Evolutionary conservation across 2,888 invertebrate genomes (phyloP).

Genomic region (Camponotus fellah): DNA sequence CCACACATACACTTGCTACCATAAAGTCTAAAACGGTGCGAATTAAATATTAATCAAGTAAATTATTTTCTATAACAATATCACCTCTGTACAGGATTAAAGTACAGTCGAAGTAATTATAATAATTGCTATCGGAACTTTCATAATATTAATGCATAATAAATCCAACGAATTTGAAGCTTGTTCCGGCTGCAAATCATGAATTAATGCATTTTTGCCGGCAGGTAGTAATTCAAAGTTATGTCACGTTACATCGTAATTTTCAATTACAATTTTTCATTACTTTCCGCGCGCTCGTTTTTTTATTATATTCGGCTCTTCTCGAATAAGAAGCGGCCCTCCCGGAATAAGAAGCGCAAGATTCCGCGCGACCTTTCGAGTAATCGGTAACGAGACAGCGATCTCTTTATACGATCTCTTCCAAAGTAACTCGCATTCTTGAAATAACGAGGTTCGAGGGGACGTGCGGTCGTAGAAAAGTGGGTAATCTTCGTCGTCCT

Average conservation of each 20-base stretch:
- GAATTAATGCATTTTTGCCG: slow-evolving; percentile 32
- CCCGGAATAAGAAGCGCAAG: not conserved
- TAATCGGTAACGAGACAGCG: slow-evolving; percentile 54
- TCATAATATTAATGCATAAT: slow-evolving; percentile 24
- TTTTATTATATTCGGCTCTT: not conserved
- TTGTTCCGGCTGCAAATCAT: not conserved
- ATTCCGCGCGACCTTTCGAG: slow-evolving; percentile 14
- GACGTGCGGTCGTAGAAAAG: slow-evolving; percentile 61
- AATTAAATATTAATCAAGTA: slow-evolving; percentile 38
- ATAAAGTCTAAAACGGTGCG: slow-evolving; percentile 36
- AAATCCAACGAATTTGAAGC: slow-evolving; percentile 18
- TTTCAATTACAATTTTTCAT: not conserved
- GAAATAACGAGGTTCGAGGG: slow-evolving; percentile 62
- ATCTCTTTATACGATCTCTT: slow-evolving; percentile 51
- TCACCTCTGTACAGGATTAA: slow-evolving; percentile 14
- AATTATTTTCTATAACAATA: slow-evolving; percentile 45
- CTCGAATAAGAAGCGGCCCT: not conserved
- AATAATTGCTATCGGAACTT: slow-evolving; percentile 38
- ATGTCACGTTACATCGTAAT: not conserved
- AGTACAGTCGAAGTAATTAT: slow-evolving; percentile 38
- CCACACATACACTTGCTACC: not conserved
- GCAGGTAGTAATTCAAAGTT: slow-evolving; percentile 10
- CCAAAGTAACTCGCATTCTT: slow-evolving; percentile 57
- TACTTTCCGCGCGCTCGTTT: not conserved
- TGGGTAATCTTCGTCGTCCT: slow-evolving; percentile 59